Conservation (phyloP, 2,797 vertebrate genomes). For the Falco novaeseelandiae region DNA sequence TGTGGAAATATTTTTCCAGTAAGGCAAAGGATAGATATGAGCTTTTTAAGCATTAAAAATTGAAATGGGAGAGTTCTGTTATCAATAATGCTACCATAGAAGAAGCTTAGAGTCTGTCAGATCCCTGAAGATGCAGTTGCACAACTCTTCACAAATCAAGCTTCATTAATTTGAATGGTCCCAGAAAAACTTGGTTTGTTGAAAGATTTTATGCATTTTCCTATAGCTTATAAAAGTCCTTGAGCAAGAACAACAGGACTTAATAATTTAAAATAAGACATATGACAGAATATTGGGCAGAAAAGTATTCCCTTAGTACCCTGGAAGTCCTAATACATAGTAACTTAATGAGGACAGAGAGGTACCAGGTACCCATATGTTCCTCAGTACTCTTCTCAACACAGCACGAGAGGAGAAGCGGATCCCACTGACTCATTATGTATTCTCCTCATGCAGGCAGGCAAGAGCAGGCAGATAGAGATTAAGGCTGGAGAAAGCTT, state of each 20-base stretch:
- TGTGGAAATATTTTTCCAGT: not conserved
- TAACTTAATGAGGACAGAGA: not conserved
- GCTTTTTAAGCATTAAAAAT: not conserved
- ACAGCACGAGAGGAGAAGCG: not conserved
- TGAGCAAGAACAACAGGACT: not conserved
- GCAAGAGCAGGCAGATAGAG: constrained; percentile 1
- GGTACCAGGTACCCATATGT: not conserved
- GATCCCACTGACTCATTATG: not conserved
- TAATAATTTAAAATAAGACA: not conserved
- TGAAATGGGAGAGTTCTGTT: not conserved
- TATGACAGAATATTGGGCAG: not conserved
- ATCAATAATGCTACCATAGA: not conserved
- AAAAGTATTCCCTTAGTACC: not conserved
- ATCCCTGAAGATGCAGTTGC: not conserved
- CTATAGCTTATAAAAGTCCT: not conserved
- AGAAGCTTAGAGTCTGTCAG: not conserved
- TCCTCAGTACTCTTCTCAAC: not conserved
- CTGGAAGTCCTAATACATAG: not conserved
- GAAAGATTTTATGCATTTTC: not conserved
- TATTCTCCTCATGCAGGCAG: not conserved
- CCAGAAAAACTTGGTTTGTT: not conserved
- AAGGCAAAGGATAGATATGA: not conserved
- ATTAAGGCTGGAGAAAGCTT: not conserved
- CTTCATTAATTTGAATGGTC: not conserved
- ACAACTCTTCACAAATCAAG: not conserved